Base-by-base conservation (phyloP, 2,797 vertebrate species). In the Pseudotriccus pelzelni region DNA sequence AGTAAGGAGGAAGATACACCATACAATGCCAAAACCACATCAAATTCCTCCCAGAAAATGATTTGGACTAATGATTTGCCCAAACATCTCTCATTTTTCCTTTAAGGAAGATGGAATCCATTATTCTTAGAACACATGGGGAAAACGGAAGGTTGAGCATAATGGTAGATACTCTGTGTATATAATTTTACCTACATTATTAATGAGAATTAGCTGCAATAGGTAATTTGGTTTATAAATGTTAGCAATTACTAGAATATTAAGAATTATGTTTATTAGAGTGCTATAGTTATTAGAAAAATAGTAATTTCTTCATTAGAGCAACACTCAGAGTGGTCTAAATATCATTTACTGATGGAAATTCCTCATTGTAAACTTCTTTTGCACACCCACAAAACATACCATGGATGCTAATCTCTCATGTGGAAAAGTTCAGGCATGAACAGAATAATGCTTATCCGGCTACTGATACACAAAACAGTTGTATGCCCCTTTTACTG, bases 11-110 rank as follows among this genome's bases (percentile, higher is more conserved):
- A 68, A 64, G 11, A 60, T 16, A 74, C 1, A 0, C 3, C 34
- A 46, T 0, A 4, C 13, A 3, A 16, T 9, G 27, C 8, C 4
- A 12, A 63, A 62, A 7, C 4, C 32, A 6, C 9, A 8, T 39
- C 32, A 5, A 17, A 53, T 21, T 72, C 6, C 8, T 66, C 10
- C 6, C 47, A 27, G 32, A 76, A 83, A 67, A 37, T 46, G 0
- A 30, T 78, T 87, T 70, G 25, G 27, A 25, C 6, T 44, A 19
- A 53, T 58, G 9, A 55, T 68, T 94, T 68, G 2, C 14, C 25
- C 25, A 73, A 28, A 69, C 4, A 56, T 0, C 2, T 39, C 8
- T 30, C 21, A 1, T 16, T 11, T 25, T 12, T n/a, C 66, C 86
- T 86, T 82, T 19, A 41, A 70, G 47, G 22, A 50, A 86, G 46